These are phyloP conservation scores for Thalassoma bifasciatum DNA, from an alignment of 2,113 vertebrate genomes.

Conservation along the genomic window DNA sequence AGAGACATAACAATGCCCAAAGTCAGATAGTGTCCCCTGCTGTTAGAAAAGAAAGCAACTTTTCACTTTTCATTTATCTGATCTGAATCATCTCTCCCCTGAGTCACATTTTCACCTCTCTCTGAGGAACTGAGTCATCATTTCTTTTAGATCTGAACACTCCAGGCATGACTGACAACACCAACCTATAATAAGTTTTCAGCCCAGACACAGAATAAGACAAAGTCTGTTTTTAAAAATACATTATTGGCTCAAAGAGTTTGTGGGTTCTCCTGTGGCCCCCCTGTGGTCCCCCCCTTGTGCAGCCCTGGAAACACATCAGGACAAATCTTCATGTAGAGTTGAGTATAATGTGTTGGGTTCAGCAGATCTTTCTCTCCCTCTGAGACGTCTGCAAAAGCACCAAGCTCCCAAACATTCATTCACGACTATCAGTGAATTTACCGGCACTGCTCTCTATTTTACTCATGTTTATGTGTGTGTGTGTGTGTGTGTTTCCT, in stretches of 20 bases:
- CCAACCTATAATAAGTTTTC: too few relatives aligned
- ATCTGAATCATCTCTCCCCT: too few relatives aligned
- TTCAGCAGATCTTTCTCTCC: slow-evolving; percentile 9
- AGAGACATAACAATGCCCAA: too few relatives aligned
- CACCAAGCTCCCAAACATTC: neutral
- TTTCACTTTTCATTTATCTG: too few relatives aligned
- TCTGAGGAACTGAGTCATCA: too few relatives aligned
- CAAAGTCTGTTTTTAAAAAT: neutral
- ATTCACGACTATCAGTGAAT: neutral
- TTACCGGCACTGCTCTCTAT: neutral
- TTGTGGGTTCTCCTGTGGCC: neutral
- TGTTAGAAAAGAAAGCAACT: too few relatives aligned
- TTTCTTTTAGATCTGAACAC: too few relatives aligned
- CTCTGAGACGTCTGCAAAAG: neutral
- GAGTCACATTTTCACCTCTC: too few relatives aligned
- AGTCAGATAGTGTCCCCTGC: too few relatives aligned
- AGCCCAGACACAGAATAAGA: too few relatives aligned
- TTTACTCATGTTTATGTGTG: slow-evolving; percentile 23
- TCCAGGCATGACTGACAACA: too few relatives aligned
- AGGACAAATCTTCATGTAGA: neutral
- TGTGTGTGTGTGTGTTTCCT: slow-evolving; percentile 19
- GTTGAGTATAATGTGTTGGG: neutral
- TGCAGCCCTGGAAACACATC: neutral
- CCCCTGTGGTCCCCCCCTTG: too few relatives aligned
- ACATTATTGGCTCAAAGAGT: neutral